These are phyloP conservation scores for Charadrius vociferus DNA, from an alignment of 2,113 vertebrate species.

Conservation along the genomic window DNA sequence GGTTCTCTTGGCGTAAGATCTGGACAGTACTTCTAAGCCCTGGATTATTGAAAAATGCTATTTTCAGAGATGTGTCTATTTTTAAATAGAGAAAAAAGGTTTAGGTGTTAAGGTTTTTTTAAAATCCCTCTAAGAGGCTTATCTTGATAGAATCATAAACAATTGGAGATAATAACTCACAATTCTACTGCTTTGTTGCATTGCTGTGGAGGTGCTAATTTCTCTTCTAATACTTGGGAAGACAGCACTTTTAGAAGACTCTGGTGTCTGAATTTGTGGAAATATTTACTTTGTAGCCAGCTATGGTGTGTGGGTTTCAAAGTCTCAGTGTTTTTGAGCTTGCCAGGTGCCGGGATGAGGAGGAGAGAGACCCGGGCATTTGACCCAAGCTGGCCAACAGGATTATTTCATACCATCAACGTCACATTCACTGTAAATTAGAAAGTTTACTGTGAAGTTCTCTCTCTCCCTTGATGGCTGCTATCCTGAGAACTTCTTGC, in stretches of 20 bases:
- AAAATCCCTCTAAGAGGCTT: background rate
- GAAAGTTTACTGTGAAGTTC: too few relatives aligned
- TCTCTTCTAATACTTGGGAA: background rate
- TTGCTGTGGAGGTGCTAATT: background rate
- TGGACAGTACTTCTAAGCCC: background rate
- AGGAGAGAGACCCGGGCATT: background rate
- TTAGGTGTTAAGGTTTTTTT: background rate
- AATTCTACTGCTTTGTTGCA: background rate
- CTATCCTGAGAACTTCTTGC: too few relatives aligned
- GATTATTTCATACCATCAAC: too few relatives aligned
- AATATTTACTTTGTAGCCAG: background rate
- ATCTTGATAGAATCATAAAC: background rate
- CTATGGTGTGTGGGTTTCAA: background rate
- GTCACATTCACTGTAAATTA: too few relatives aligned
- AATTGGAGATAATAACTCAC: background rate
- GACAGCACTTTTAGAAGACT: background rate
- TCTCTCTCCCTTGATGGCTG: too few relatives aligned
- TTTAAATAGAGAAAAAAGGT: background rate
- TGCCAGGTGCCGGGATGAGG: background rate
- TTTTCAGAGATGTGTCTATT: background rate
- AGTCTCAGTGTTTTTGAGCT: background rate
- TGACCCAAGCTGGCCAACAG: background rate
- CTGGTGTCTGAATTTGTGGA: background rate
- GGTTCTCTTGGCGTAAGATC: background rate
- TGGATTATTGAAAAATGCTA: background rate